Percentiles rank a stretch among this genome's conserved stretches.
phyloP scores from a whole-genome alignment of 2,113 vertebrate genomes.

The Brachionichthys hirsutus region DNA sequence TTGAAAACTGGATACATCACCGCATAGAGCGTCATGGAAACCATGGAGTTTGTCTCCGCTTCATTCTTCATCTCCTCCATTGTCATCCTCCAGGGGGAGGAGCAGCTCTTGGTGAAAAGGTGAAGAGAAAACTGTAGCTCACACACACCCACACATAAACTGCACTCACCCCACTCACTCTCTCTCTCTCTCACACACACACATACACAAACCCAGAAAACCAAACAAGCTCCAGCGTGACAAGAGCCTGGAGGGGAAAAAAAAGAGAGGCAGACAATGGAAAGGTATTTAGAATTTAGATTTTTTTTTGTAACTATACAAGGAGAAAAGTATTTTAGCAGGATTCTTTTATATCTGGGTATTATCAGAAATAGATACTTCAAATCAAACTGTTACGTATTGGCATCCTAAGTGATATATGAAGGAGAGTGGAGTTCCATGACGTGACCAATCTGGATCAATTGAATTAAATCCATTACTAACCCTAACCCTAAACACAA shows the following conservation, averaged over 20 bases:
- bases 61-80: conserved; percentile 99
- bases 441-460: no score
- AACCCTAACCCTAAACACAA: no score
- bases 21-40: conserved; percentile 98
- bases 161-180: conserved; percentile 69
- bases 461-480: no score
- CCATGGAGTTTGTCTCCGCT: conserved; percentile 99
- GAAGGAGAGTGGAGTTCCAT: no score
- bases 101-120: conserved; percentile 62
- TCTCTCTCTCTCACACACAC: conserved; percentile 46
- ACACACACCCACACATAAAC: conserved; percentile 77
- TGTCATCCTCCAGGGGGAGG: conserved; percentile 99
- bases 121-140: conserved; percentile 60
- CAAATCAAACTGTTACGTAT: no score
- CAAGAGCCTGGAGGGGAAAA: conserved; percentile 33
- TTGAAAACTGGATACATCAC: conserved; percentile 99
- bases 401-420: no score
- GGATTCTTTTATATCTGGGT: no score
- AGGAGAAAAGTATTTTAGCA: no score
- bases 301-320: neutral
- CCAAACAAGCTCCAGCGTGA: conserved; percentile 45
- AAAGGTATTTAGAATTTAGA: neutral
- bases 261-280: neutral
- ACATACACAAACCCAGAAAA: conserved; percentile 48
- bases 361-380: no score